phyloP scores from a whole-genome alignment of 2,797 vertebrate species.

The Loris lydekkerianus region DNA sequence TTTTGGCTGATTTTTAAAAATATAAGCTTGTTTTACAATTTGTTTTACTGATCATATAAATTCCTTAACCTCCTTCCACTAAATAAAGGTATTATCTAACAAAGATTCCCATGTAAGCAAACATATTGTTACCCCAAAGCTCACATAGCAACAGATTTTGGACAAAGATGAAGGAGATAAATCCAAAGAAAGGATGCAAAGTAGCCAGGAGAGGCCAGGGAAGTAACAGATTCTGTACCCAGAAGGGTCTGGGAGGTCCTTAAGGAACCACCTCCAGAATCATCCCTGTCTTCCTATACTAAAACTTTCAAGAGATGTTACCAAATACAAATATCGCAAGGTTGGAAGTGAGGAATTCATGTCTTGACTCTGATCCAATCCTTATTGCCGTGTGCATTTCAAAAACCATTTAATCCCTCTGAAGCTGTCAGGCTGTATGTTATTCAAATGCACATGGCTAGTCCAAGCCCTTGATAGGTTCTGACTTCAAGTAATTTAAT shows the following conservation, averaged over 20 bases:
- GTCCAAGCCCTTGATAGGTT: background rate
- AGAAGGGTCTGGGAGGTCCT: background rate
- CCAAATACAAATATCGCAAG: background rate
- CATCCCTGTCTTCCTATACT: background rate
- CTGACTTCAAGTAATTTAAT: background rate
- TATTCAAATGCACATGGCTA: background rate
- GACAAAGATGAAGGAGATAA: background rate
- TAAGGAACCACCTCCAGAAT: background rate
- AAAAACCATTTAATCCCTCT: background rate
- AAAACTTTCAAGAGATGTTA: background rate
- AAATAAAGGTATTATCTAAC: background rate
- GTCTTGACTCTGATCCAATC: background rate
- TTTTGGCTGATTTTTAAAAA: conserved; percentile 5
- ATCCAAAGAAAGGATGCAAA: background rate
- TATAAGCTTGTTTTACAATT: background rate
- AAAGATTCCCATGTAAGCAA: background rate
- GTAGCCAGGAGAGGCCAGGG: background rate
- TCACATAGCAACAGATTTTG: background rate
- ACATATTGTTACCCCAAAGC: background rate
- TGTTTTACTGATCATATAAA: background rate
- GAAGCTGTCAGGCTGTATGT: background rate
- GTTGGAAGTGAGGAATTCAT: background rate
- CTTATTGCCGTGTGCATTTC: background rate
- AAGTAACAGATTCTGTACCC: background rate
- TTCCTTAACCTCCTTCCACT: background rate